These are phyloP conservation scores for Gerris buenoi DNA, from an alignment of 1,140 invertebrate species.

Conservation along the genomic window DNA sequence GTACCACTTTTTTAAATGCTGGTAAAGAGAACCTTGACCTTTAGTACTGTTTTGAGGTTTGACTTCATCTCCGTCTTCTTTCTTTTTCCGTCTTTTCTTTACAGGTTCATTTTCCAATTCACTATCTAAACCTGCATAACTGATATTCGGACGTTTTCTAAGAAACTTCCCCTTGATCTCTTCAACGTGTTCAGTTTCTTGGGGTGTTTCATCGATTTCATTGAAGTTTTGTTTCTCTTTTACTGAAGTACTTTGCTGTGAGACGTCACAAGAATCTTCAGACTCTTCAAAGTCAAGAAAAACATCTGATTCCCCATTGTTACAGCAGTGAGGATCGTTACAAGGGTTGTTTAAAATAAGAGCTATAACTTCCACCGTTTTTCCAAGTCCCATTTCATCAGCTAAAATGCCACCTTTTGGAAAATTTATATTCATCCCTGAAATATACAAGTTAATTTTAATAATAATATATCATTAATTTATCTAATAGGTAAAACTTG, in stretches of 20 bases:
- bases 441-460: constrained; percentile 4
- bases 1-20: background rate
- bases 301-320: background rate
- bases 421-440: constrained; percentile 16
- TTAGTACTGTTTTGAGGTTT: background rate
- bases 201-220: background rate
- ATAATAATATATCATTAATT: constrained; percentile 4
- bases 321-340: background rate
- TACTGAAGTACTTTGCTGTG: background rate
- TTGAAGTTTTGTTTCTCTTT: background rate
- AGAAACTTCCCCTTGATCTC: background rate
- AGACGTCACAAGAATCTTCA: background rate
- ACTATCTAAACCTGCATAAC: background rate
- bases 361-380: constrained; percentile 62
- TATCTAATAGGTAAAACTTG: too few relatives aligned
- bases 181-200: background rate
- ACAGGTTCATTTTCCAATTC: constrained; percentile 14
- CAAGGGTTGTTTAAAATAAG: constrained; percentile 44
- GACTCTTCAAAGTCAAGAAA: background rate
- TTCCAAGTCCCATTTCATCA: constrained; percentile 74
- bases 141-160: background rate
- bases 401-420: constrained; percentile 59
- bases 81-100: constrained; percentile 26
- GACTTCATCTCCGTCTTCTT: background rate
- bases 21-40: background rate